Conservation (phyloP, 2,113 vertebrate species). For the Butorides virescens region DNA sequence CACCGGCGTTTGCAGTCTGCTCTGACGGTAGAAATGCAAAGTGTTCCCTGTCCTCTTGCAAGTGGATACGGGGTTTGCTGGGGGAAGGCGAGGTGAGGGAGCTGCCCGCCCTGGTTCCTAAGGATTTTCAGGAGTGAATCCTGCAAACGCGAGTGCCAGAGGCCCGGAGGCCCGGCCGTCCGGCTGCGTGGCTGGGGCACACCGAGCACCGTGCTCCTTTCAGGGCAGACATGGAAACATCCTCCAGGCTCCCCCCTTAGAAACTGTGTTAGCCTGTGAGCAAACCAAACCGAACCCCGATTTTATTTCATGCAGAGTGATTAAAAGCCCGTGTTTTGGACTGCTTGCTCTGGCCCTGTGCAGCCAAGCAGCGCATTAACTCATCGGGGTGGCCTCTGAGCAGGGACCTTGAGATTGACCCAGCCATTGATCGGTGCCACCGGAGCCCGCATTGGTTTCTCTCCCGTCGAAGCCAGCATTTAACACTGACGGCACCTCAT, state of each 20-base stretch:
- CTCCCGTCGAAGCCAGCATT: not conserved
- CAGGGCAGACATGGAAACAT: not conserved
- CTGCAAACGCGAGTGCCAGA: not conserved
- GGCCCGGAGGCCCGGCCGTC: rapidly evolving
- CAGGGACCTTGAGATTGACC: not conserved
- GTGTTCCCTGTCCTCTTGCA: not conserved
- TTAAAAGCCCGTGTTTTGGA: not conserved
- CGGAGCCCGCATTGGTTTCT: not conserved
- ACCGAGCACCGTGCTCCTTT: rapidly evolving
- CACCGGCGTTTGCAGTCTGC: rapidly evolving
- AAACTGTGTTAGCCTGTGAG: rapidly evolving
- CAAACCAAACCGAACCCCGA: not conserved
- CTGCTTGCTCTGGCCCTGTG: not conserved
- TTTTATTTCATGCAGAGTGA: not conserved
- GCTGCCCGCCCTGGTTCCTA: not conserved
- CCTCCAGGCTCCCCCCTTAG: not conserved
- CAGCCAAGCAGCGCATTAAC: not conserved
- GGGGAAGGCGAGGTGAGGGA: not conserved
- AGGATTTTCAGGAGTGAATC: not conserved
- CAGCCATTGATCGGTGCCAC: not conserved
- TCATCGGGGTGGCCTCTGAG: not conserved
- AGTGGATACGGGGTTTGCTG: not conserved
- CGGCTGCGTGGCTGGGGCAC: not conserved
- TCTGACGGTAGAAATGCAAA: not conserved
- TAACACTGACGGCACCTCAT: not conserved